phyloP scores from a whole-genome alignment of 1,140 invertebrate genomes.

The Carposina sasakii region DNA sequence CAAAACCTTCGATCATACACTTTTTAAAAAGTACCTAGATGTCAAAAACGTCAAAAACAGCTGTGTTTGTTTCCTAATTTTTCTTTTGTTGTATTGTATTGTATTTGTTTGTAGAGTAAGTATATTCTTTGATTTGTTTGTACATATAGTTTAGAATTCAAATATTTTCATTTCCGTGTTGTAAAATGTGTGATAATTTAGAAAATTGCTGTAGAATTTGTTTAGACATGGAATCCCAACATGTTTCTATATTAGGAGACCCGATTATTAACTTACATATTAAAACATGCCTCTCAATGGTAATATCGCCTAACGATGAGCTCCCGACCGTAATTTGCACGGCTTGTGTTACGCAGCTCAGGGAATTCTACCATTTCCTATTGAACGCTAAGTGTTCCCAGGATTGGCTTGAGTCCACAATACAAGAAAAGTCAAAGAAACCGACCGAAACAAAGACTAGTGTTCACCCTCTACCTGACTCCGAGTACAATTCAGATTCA shows the following conservation, averaged over 20 bases:
- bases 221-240: conserved; percentile 46
- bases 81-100: too few relatives aligned
- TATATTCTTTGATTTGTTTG: too few relatives aligned
- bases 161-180: conserved; percentile 3
- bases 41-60: too few relatives aligned
- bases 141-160: too few relatives aligned
- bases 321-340: conserved; percentile 52
- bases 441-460: conserved; percentile 41
- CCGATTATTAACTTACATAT: conserved; percentile 49
- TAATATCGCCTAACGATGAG: conserved; percentile 37
- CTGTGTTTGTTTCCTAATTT: too few relatives aligned
- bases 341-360: conserved; percentile 47
- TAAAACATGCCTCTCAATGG: conserved; percentile 52
- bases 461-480: conserved; percentile 56
- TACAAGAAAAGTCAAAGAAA: conserved; percentile 47
- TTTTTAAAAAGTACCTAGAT: too few relatives aligned
- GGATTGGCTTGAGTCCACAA: conserved; percentile 57
- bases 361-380: conserved; percentile 62
- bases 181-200: conserved; percentile 43
- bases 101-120: too few relatives aligned
- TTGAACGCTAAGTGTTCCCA: conserved; percentile 55
- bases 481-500: conserved; percentile 65
- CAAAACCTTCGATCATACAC: too few relatives aligned
- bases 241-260: conserved; percentile 48
- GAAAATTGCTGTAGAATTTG: conserved; percentile 55